Percentiles rank a stretch among this genome's conserved stretches.
Conservation (phyloP, 2,888 invertebrate species). For the Leistus spinibarbis region DNA sequence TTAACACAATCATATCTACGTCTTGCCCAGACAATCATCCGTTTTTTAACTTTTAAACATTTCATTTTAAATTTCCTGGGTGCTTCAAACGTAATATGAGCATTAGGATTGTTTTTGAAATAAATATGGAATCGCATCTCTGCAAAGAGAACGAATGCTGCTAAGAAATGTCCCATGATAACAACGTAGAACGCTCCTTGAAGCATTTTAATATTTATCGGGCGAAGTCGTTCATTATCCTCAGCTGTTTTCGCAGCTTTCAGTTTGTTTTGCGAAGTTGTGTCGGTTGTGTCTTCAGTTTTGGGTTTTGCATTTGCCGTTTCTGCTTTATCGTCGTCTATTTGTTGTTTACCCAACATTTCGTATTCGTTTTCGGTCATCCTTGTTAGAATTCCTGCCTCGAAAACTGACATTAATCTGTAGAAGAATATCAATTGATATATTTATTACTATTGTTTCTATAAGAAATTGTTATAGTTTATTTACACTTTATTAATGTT, state of each 20-base stretch:
- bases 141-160: conserved; percentile 47
- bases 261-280: conserved; percentile 48
- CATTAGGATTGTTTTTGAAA: conserved; percentile 18
- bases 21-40: conserved; percentile 15
- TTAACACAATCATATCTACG: conserved; percentile 27
- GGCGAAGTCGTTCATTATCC: conserved; percentile 60
- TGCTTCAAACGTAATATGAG: conserved; percentile 4
- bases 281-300: conserved; percentile 20
- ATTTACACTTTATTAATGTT: conserved; percentile 75
- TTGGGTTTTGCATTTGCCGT: conserved; percentile 38
- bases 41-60: conserved; percentile 15
- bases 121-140: conserved; percentile 12
- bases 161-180: conserved; percentile 66
- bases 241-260: conserved; percentile 48
- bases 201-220: conserved; percentile 72
- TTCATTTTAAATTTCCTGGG: conserved; percentile 17
- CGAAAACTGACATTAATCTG: conserved; percentile 75
- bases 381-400: conserved; percentile 76
- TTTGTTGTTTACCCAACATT: conserved; percentile 66
- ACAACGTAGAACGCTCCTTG: conserved; percentile 76
- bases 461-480: not conserved
- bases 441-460: too few species aligned
- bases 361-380: conserved; percentile 79
- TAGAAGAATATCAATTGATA: conserved; percentile 15
- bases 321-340: conserved; percentile 43